Conservation (phyloP, 2,888 invertebrate genomes). For the Agrenia bidenticulata region DNA sequence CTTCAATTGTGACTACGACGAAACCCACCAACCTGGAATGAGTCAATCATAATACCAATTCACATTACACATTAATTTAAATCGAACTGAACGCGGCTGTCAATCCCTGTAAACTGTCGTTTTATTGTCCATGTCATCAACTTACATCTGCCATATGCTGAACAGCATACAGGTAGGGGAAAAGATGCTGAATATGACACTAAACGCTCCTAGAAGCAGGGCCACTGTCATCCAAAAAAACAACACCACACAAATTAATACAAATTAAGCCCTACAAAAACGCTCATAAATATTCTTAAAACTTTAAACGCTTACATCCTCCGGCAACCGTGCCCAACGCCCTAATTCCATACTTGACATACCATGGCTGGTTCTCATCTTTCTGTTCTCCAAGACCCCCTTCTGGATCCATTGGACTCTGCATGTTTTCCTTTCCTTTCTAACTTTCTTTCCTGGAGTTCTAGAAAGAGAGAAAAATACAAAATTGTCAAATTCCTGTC, state of each 20-base stretch:
- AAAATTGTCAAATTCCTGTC: too few species aligned
- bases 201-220: constrained; percentile 76
- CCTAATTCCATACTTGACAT: constrained; percentile 82
- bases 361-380: constrained; percentile 67
- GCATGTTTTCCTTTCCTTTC: constrained; percentile 42
- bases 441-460: too few species aligned
- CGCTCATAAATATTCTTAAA: too few species aligned
- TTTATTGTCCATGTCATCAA: constrained; percentile 21
- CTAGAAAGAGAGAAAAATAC: too few species aligned
- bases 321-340: constrained; percentile 81
- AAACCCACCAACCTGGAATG: constrained; percentile 73
- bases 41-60: constrained; percentile 3
- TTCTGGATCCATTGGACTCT: constrained; percentile 44
- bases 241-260: background rate
- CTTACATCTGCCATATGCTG: constrained; percentile 79
- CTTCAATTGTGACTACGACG: constrained; percentile 83
- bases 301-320: constrained; percentile 74
- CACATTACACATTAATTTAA: background rate
- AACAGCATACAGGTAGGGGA: constrained; percentile 68
- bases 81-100: too few species aligned
- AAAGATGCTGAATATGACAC: constrained; percentile 65
- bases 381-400: constrained; percentile 23
- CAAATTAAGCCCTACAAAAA: background rate
- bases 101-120: background rate
- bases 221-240: too few species aligned